Base-by-base conservation (phyloP, 2,797 vertebrate species). In the Brachymystax lenok region DNA sequence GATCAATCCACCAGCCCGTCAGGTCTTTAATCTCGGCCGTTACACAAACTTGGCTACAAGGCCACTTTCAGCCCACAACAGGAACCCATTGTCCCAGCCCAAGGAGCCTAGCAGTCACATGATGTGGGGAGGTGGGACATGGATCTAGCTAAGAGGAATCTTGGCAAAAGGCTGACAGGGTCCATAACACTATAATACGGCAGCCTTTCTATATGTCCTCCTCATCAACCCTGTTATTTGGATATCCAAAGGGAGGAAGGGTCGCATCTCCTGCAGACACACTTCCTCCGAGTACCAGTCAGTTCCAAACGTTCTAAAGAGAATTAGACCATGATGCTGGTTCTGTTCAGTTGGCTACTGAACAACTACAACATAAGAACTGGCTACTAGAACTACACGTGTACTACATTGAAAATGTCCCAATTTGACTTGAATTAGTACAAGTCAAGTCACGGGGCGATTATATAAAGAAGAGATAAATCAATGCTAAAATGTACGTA, bases 81-180 rank as follows among this genome's bases (percentile, higher is more conserved):
- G 82, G 84, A 78, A 77, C n/a, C 82, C 77, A 77, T 87, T 90
- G 89, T 89, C 67, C 67, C 6, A 52, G 79, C 46, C 52, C 77
- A 84, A 82, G 56, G 77, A 76, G 79, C 77, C 74, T 77, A 81
- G 72, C 79, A 80, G 74, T 76, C 71, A 75, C 74, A 67, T 64
- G 74, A 63, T 46, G 77, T 77, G 74, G 79, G 46, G 46, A 40
- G 64, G 70, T 73, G 70, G 77, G 78, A 86, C 77, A 16, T 63
- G 76, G 79, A 85, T 46, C 74, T 84, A 82, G 80, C 85, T 84
- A 88, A 76, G 79, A 88, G 84, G 79, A 87, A 86, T 84, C 78
- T 90, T 87, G 85, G 74, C 74, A 59, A 82, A 69, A 77, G 74
- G 77, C 35, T 77, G 73, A 63, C 16, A 69, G 71, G 67, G 77